These are phyloP conservation scores for Brevimyrus niger DNA, from an alignment of 2,113 vertebrate genomes.

Conservation along the genomic window DNA sequence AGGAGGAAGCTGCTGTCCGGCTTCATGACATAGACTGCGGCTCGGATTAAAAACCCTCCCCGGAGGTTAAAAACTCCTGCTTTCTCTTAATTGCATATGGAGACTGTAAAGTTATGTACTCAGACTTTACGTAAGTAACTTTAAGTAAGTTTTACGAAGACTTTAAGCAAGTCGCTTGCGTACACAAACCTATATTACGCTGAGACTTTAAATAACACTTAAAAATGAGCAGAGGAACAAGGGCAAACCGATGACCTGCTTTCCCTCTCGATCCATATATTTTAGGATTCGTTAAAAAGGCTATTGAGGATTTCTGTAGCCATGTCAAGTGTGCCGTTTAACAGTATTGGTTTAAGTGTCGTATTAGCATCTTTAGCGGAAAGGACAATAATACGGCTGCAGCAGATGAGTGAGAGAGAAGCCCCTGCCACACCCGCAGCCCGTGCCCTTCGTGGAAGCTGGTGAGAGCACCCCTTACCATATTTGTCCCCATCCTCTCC, in stretches of 20 bases:
- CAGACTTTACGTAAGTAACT: too few relatives aligned
- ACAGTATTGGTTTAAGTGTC: not conserved
- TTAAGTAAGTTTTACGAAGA: too few relatives aligned
- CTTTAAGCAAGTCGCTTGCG: not conserved
- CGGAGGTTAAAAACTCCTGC: not conserved
- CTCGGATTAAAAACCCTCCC: not conserved
- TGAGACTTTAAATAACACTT: not conserved
- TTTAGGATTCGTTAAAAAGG: not conserved
- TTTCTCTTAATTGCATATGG: not conserved
- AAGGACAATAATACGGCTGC: not conserved
- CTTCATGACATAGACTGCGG: not conserved
- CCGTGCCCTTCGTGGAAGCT: not conserved
- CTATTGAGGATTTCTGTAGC: not conserved
- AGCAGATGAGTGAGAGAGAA: not conserved
- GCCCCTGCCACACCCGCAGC: not conserved
- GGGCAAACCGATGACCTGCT: not conserved
- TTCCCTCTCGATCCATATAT: not conserved
- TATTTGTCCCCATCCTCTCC: slow-evolving; percentile 84
- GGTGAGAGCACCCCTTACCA: slow-evolving; percentile 60
- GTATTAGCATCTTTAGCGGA: not conserved
- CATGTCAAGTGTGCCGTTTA: not conserved
- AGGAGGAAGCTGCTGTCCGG: not conserved
- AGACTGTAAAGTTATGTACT: not conserved
- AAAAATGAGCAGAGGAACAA: not conserved
- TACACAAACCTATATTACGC: not conserved